These are phyloP conservation scores for Sitta europaea DNA, from an alignment of 2,113 vertebrate species.

Conservation along the genomic window DNA sequence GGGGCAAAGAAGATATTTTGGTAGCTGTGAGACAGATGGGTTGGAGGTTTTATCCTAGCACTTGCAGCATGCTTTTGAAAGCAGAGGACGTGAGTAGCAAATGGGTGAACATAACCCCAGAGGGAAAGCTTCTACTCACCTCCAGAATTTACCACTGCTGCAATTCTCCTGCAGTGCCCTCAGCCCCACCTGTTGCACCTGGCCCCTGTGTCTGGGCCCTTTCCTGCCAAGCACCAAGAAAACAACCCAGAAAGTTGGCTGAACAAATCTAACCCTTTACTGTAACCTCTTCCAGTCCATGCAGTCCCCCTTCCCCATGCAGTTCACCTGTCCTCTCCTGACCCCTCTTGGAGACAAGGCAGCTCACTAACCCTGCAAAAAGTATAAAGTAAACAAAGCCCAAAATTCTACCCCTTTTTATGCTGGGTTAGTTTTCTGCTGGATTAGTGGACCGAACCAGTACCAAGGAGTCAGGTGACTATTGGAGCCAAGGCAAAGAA, in stretches of 20 bases:
- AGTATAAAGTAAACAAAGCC: not conserved
- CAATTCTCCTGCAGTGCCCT: not conserved
- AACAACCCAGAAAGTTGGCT: not conserved
- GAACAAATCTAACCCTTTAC: not conserved
- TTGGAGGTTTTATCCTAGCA: not conserved
- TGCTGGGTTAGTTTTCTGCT: not conserved
- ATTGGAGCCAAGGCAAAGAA: not conserved
- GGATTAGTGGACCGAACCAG: not conserved
- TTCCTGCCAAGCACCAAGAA: not conserved
- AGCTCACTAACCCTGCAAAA: not conserved
- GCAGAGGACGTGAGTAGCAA: not conserved
- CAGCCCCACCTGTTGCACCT: not conserved
- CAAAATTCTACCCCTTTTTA: not conserved
- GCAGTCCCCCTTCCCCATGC: not conserved
- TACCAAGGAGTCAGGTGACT: not conserved
- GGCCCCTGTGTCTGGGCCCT: accelerated
- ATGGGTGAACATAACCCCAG: not conserved
- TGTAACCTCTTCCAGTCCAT: not conserved
- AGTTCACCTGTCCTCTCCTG: not conserved
- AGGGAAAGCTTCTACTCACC: not conserved
- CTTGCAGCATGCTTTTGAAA: not conserved
- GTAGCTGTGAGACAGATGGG: slow-evolving; percentile 23
- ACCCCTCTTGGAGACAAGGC: not conserved
- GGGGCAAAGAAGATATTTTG: slow-evolving; percentile 41
- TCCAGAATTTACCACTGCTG: not conserved